Base-by-base conservation (phyloP, 2,888 invertebrate species). In the Cantharis rufa region DNA sequence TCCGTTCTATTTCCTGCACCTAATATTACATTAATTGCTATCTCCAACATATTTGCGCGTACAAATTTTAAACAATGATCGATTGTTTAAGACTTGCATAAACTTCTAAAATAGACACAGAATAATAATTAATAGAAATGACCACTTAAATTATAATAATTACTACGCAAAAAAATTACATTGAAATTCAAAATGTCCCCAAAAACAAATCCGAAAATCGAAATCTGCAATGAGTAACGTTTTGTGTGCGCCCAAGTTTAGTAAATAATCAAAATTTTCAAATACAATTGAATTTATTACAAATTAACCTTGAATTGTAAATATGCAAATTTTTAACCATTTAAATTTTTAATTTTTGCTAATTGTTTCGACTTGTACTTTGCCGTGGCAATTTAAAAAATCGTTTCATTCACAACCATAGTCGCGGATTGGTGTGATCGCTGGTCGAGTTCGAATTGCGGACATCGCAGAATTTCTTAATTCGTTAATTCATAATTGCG, bases 41-140 rank as follows among this genome's bases (percentile, higher is more conserved):
- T 66, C 11, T 10, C 13, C 13, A 62, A 74, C 27, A 77, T 71
- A 74, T 69, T 74, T 77, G 15, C 74, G 66, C 74, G 77, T 77
- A 77, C 70, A 62, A 77, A 71, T 70, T 70, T 74, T 72, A 74
- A 77, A 77, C 77, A 77, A 77, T 71, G 74, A 74, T 48, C 74
- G 32, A 74, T 77, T 74, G 77, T 77, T 74, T 71, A 13, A 4
- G 15, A 11, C 27, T 48, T 68, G 73, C 73, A 77, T 70, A 73
- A 69, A 74, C 32, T 48, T 28, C 16, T 24, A 71, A 48, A 71
- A 69, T 74, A 69, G 74, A 69, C 64, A 28, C 74, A 32, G 77
- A 77, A 77, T 77, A 77, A 63, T 64, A 72, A 77, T 77, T 69
- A 66, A 28, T 28, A 69, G 13, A 66, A 66, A 21, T 66, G n/a